Base-by-base conservation (phyloP, 2,797 vertebrate species). In the Limosa lapponica region DNA sequence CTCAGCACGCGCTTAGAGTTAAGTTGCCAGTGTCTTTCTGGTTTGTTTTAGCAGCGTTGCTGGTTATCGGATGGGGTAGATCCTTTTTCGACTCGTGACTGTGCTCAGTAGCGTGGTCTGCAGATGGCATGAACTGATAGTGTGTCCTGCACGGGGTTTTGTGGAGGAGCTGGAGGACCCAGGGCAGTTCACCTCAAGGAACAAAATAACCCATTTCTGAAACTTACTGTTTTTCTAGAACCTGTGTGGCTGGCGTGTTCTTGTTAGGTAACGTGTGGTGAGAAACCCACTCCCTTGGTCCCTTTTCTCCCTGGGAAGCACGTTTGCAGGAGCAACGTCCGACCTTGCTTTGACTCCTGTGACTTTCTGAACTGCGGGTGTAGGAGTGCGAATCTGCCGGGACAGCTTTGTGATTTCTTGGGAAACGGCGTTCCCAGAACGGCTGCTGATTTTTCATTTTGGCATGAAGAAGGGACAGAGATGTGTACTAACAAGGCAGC, bases 331-430 rank as follows among this genome's bases (percentile, higher is more conserved):
- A 62, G 61, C 81, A 44, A 72, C 18, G 57, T 23, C 62, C 64
- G 51, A 82, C 91, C 95, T 94, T 78, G 87, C 2, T 52, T 69
- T 95, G 96, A 86, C 96, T 96, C 74, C 44, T 65, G 90, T 87
- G 95, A 81, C 95, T 96, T 93, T 92, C 90, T 96, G 96, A 96
- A 69, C 96, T 55, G 24, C 43, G 17, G 58, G 55, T 73, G 84
- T 62, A 75, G 91, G 94, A 92, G 93, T 82, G 83, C 84, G 19
- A 44, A 85, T 85, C 83, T 89, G 77, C 87, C 86, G 25, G 75
- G 90, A 51, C 74, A 89, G 92, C 30, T 2, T 1, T 3, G 55
- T 27, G 87, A 89, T 89, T 73, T 58, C 65, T 83, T 95, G 89
- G 96, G 95, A 90, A 96, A 82, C 10, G 4, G 49, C 17, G 3